phyloP scores from a whole-genome alignment of 2,888 invertebrate species.

The Acanthosoma haemorrhoidale region DNA sequence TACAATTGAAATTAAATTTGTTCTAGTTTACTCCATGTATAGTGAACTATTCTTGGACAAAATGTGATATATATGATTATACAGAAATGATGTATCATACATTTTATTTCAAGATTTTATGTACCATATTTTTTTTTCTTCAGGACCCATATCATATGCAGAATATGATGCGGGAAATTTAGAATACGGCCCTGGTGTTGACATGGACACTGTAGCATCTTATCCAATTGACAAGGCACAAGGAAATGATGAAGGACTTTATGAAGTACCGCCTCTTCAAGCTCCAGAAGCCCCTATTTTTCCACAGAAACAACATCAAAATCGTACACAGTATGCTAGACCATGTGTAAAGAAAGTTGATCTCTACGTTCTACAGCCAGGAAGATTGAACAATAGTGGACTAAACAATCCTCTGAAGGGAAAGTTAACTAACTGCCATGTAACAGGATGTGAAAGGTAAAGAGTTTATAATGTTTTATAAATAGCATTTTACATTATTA shows the following conservation, averaged over 20 bases:
- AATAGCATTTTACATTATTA: no score
- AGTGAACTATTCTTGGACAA: no score
- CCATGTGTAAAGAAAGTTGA: conserved; percentile 85
- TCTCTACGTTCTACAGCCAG: conserved; percentile 77
- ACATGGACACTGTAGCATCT: conserved; percentile 3
- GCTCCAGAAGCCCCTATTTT: conserved; percentile 44
- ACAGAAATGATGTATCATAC: no score
- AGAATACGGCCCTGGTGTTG: conserved; percentile 26
- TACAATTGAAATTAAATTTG: no score
- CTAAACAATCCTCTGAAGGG: conserved; percentile 81
- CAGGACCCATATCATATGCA: conserved; percentile 21
- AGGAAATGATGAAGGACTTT: conserved; percentile 11
- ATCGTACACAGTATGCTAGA: conserved; percentile 48
- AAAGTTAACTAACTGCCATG: conserved; percentile 81
- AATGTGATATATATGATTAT: no score
- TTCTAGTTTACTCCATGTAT: no score
- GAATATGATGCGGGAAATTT: conserved; percentile 22
- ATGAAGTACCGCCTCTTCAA: conserved; percentile 41
- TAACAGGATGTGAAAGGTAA: conserved; percentile 79
- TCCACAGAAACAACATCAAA: conserved; percentile 50
- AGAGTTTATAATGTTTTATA: neutral
- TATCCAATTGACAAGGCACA: conserved; percentile 8
- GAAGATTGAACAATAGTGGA: conserved; percentile 68
- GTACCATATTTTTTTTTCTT: neutral
- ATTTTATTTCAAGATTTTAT: neutral